phyloP scores from a whole-genome alignment of 2,113 vertebrate species.

The Sylvia atricapilla region DNA sequence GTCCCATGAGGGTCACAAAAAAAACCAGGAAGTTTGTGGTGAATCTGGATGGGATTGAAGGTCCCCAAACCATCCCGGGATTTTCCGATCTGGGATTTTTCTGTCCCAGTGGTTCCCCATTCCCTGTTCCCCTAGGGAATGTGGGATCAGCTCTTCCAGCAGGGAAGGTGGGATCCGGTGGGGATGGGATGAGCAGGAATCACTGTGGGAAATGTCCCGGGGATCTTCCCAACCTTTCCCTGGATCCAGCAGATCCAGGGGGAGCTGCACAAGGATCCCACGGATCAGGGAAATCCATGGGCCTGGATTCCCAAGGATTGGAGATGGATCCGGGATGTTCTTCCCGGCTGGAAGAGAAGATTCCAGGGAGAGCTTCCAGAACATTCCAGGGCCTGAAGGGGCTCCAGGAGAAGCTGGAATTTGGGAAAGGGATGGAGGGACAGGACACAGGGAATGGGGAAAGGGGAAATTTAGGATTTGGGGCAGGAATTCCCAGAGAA shows the following conservation, averaged over 20 bases:
- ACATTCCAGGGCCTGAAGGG: too few species aligned
- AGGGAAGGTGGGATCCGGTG: background rate
- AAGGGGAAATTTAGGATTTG: too few species aligned
- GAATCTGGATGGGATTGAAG: background rate
- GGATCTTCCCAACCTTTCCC: background rate
- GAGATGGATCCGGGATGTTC: background rate
- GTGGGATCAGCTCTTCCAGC: background rate
- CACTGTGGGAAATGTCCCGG: fast-evolving
- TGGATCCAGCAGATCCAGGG: fast-evolving
- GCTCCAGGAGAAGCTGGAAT: background rate
- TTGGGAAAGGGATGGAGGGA: too few species aligned
- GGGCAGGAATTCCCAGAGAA: background rate
- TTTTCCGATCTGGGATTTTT: background rate
- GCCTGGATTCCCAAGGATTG: background rate
- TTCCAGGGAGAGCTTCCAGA: background rate
- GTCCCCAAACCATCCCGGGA: background rate
- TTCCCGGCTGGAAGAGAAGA: background rate
- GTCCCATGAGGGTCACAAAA: fast-evolving
- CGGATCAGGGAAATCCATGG: background rate
- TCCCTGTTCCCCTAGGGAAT: background rate
- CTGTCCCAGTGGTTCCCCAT: background rate
- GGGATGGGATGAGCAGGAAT: background rate
- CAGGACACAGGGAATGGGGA: too few species aligned
- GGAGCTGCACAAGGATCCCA: background rate
- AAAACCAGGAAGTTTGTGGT: background rate